Conservation (phyloP, 2,797 vertebrate species). For the Otolemur crassicaudatus region DNA sequence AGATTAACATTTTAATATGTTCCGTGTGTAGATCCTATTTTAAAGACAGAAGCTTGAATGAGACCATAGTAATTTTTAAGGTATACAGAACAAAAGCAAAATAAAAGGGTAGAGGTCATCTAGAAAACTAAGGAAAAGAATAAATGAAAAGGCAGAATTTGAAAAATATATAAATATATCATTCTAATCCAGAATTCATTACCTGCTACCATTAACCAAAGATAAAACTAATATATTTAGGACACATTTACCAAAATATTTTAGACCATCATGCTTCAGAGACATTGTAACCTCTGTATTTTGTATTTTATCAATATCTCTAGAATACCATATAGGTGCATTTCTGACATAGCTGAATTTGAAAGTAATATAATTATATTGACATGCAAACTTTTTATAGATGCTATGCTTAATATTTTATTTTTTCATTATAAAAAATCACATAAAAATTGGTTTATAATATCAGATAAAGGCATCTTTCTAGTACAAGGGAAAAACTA, state of each 20-base stretch:
- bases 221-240: background rate
- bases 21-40: background rate
- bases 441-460: background rate
- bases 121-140: background rate
- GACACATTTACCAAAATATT: background rate
- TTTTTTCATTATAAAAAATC: slow-evolving; percentile 29
- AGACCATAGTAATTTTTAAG: slow-evolving; percentile 32
- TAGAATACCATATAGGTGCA: background rate
- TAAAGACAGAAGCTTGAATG: background rate
- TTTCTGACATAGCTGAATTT: background rate
- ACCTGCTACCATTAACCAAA: background rate
- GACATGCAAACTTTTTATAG: background rate
- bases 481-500: background rate
- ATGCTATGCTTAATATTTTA: background rate
- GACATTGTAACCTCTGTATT: background rate
- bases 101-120: background rate
- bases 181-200: slow-evolving; percentile 1
- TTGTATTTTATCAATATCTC: background rate
- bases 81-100: slow-evolving; percentile 29
- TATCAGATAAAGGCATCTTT: background rate
- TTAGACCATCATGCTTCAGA: background rate
- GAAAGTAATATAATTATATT: background rate
- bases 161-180: background rate
- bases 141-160: background rate
- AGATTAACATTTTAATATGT: background rate